phyloP scores from a whole-genome alignment of 53 echinoderm and acorn worm species.

The Antedon mediterranea region DNA sequence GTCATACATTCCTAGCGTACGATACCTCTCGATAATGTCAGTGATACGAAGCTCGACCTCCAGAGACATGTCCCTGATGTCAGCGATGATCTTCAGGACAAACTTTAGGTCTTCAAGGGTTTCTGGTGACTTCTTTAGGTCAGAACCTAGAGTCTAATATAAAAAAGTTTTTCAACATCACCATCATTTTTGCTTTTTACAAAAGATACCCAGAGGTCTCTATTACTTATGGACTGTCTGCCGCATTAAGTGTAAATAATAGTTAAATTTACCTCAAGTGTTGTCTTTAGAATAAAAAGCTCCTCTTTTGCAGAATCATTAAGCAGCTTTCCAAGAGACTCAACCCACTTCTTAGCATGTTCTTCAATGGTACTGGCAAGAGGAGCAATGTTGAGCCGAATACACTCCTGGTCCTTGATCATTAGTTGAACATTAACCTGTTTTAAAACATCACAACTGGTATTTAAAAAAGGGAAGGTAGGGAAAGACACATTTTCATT shows the following conservation, averaged over 20 bases:
- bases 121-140: slow-evolving; percentile 82
- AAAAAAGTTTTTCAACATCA: neutral
- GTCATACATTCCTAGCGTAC: slow-evolving; percentile 79
- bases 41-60: slow-evolving; percentile 86
- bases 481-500: too few species aligned
- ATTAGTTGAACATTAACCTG: slow-evolving; percentile 82
- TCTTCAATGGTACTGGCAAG: slow-evolving; percentile 72
- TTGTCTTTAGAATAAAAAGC: slow-evolving; percentile 48
- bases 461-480: neutral
- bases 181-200: too few species aligned
- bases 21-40: slow-evolving; percentile 90
- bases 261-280: slow-evolving; percentile 59
- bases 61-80: slow-evolving; percentile 89
- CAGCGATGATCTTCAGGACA: slow-evolving; percentile 76
- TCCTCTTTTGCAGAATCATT: slow-evolving; percentile 84
- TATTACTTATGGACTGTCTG: too few species aligned
- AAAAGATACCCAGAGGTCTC: too few species aligned
- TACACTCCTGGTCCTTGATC: slow-evolving; percentile 78
- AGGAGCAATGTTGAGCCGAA: slow-evolving; percentile 75
- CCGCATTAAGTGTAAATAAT: too few species aligned
- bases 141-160: slow-evolving; percentile 41
- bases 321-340: slow-evolving; percentile 75
- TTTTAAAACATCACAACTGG: neutral
- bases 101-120: slow-evolving; percentile 96
- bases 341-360: slow-evolving; percentile 94